Conservation (phyloP, 2,888 invertebrate genomes). For the Heterodera filipjevi region DNA sequence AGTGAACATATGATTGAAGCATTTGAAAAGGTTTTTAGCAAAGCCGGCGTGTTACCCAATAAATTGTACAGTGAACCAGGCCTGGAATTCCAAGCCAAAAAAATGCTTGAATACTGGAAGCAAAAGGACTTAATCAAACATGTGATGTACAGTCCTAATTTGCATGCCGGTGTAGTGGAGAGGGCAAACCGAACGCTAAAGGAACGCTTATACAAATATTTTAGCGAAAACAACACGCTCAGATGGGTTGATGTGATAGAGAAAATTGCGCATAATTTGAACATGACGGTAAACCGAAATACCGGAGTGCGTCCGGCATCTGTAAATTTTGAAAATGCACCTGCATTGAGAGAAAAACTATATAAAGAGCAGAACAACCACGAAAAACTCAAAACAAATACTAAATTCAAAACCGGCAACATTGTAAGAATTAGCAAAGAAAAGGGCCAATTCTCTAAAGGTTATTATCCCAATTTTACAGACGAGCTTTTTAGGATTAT, state of each 20-base stretch:
- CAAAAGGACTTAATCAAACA: constrained; percentile 23
- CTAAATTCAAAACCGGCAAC: background rate
- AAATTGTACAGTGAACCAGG: constrained; percentile 13
- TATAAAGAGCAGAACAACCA: background rate
- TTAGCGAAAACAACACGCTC: constrained; percentile 21
- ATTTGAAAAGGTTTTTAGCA: no score
- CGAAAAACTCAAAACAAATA: background rate
- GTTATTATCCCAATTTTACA: background rate
- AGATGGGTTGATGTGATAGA: constrained; percentile 23
- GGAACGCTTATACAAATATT: constrained; percentile 31
- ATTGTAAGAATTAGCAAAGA: constrained; percentile 12
- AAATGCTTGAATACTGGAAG: constrained; percentile 8
- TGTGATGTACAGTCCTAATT: constrained; percentile 11
- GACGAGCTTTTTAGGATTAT: background rate
- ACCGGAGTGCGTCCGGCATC: background rate
- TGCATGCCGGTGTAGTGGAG: constrained; percentile 27
- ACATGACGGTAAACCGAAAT: background rate
- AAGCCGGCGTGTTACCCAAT: background rate
- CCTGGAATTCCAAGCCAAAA: constrained; percentile 11
- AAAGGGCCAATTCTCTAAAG: background rate
- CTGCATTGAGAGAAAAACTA: background rate
- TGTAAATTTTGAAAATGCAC: background rate
- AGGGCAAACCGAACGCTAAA: constrained; percentile 25
- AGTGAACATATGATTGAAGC: no score
- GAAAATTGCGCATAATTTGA: constrained; percentile 26